Conservation (phyloP, 2,888 invertebrate species). For the Monoplex corrugatus region DNA sequence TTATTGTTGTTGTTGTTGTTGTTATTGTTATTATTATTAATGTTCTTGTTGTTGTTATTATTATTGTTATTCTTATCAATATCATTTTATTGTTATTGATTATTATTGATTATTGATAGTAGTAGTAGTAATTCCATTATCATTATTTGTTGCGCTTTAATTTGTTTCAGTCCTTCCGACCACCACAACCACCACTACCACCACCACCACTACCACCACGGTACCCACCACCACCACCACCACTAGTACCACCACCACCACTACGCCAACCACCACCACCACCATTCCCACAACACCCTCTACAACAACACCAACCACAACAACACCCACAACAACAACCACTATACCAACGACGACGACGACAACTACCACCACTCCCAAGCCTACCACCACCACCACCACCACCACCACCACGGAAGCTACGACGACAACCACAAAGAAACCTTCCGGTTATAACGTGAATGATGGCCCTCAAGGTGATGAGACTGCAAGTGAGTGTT, state of each 20-base stretch:
- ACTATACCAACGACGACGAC: conserved; percentile 18
- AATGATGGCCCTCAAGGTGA: background rate
- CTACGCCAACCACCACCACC: background rate
- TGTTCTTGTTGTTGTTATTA: no score
- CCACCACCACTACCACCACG: background rate
- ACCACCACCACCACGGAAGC: conserved; percentile 41
- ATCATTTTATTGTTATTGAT: no score
- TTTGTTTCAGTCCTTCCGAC: background rate
- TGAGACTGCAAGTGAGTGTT: background rate
- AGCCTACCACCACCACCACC: conserved; percentile 30
- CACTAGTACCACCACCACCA: background rate
- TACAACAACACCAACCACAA: background rate
- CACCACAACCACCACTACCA: background rate
- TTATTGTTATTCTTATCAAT: no score
- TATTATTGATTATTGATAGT: no score
- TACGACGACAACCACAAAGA: conserved; percentile 32
- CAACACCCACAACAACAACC: conserved; percentile 19
- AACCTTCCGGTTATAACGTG: background rate
- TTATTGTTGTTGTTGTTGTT: no score
- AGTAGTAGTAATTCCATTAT: no score
- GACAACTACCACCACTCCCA: background rate
- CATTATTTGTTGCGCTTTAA: no score
- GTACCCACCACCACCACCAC: background rate
- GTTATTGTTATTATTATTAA: no score
- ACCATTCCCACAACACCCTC: background rate